Evolutionary conservation across 2,797 vertebrate species (phyloP), one percentile per base, ranked within the genome.

Genomic region (Morelia viridis): DNA sequence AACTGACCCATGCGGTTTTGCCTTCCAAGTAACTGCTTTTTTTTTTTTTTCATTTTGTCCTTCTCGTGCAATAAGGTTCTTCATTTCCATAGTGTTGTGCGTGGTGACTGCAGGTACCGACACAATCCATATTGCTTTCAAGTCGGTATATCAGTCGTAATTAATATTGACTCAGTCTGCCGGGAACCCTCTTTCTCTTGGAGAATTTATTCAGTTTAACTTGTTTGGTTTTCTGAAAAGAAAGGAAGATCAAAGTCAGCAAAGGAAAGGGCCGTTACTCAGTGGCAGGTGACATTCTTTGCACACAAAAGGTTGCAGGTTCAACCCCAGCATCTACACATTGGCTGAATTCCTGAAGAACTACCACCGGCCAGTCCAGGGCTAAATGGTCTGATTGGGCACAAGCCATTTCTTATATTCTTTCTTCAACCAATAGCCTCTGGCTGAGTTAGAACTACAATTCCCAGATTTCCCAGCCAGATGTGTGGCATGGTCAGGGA

Each of bases 101-200:
- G 46, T 61, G 94, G 28, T 53, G 87, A 93, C 56, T 85, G 61
- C 0, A 89, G 17, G 7, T 92, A 90, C 86, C 76, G 90, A 92
- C 10, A 58, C 12, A 26, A 88, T 7, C 58, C 90, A 80, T 91
- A 91, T 86, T 83, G 58, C 17, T 9, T 84, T 13, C 89, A 71
- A 50, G 0, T 88, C 41, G 87, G 87, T 90, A 87, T 92, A 15
- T 62, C 0, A 87, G 64, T 86, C 65, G 88, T 91, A 91, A 89
- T 93, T 93, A 93, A 89, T 93, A 91, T 93, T 91, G 87, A 91
- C 87, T 80, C 17, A 58, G 80, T 35, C 83, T 65, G 64, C 24
- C 57, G 26, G 64, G 41, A 91, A 26, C 31, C 62, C 12, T 80
- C 87, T 85, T 56, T 64, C 31, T 62, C 24, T 80, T 64, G n/a